Base-by-base conservation (phyloP, 2,797 vertebrate genomes). In the Chromis chromis region DNA sequence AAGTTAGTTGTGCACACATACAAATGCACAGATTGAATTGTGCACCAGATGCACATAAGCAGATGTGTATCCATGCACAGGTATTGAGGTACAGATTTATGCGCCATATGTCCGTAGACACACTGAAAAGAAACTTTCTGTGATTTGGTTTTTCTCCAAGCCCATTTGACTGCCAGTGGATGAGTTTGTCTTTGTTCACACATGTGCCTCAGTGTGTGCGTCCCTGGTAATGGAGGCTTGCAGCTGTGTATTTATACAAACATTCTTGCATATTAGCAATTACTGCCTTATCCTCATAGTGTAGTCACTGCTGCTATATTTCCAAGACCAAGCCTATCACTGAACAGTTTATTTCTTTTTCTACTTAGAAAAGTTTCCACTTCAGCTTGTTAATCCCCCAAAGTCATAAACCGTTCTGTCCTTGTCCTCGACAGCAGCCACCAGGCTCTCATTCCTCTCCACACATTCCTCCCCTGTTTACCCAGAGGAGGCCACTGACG, bases 341-440 rank as follows among this genome's bases (percentile, higher is more conserved):
- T 79, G 56, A 81, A 65, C 48, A 50, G 59, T 84, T 87, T 87
- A 79, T 81, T 87, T 84, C 70, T 83, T 89, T 88, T 85, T 86
- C 83, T 68, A 79, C 88, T 86, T 79, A 75, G 71, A 85, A 91
- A 92, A 89, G 78, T 91, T 93, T 89, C 84, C 86, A 83, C 88
- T 90, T 80, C 66, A 82, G 79, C 65, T 85, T 89, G 64, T 92
- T 91, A 91, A 92, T 92, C 90, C 90, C 85, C 88, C 81, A 81
- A 93, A 91, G 91, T 92, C 88, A 85, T 89, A 86, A 91, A 90
- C 46, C 57, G 57, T 76, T 90, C 82, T 84, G 89, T 91, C 90
- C 92, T 91, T 93, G 91, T 92, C 84, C 81, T 91, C 86, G 27
- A 76, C 83, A 75, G 82, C 83, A 80, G 86, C 84, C 83, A 89